Base-by-base conservation (phyloP, 2,797 vertebrate genomes). In the Pangasius mekongensis region DNA sequence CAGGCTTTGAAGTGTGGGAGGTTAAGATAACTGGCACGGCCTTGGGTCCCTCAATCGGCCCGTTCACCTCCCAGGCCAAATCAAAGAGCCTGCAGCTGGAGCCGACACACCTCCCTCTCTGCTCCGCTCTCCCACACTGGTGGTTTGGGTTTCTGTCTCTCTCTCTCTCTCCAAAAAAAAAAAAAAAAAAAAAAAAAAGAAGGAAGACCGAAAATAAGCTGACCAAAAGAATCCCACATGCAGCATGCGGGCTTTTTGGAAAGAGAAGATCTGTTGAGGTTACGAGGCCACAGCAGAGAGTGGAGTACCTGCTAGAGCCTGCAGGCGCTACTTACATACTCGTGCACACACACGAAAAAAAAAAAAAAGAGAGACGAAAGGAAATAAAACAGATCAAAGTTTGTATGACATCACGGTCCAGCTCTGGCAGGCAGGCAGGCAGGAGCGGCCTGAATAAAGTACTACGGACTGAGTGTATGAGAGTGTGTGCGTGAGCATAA, bases 1-100 rank as follows among this genome's bases (percentile, higher is more conserved):
- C 78, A n/a, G 88, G 77, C 94, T 97, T 97, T 97, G 96, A 97
- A 96, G 96, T 96, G 96, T 95, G 95, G 94, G 95, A 97, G 97
- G 96, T 97, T 96, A 96, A 96, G 96, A 97, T 96, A 97, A 97
- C 94, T 95, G 95, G 94, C 86, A 13, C 89, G 90, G 95, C 95
- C 93, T 93, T 93, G 94, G 83, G 91, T 93, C 94, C 95, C 96
- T 95, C 93, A 94, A 92, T 94, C 91, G 93, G 62, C 5, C 92
- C 94, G 95, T 94, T 94, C 87, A 91, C 94, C 93, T 93, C 94
- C 90, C 83, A 85, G 92, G 93, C 92, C 92, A 90, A 96, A 96
- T 96, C 95, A 97, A 96, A 96, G 94, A 86, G 85, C 91, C 93
- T 91, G 91, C 95, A 95, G 95, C 94, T 94, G 95, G 93, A 92